These are phyloP conservation scores for Erebia epiphron DNA, from an alignment of 2,888 invertebrate genomes.

Conservation along the genomic window DNA sequence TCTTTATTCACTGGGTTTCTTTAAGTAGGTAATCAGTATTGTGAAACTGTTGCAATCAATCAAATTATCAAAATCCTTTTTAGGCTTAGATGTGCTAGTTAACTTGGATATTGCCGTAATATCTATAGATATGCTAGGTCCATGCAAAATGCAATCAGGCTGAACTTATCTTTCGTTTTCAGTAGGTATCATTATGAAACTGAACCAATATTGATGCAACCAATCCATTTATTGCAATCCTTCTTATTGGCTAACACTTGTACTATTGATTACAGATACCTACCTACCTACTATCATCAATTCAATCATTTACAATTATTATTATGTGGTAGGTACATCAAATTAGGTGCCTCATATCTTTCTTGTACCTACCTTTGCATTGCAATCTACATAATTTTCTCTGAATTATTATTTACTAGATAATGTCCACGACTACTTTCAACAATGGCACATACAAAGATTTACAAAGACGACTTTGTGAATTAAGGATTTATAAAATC, in stretches of 20 bases:
- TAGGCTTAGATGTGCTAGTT: not conserved
- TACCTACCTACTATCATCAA: no score
- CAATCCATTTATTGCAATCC: slow-evolving; percentile 5
- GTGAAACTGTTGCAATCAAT: not conserved
- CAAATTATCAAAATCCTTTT: not conserved
- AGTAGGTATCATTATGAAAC: not conserved
- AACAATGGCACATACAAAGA: no score
- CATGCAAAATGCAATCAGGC: not conserved
- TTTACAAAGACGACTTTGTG: no score
- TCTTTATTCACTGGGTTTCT: not conserved
- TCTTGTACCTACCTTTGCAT: no score
- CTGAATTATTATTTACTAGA: no score
- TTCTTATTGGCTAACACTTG: slow-evolving; percentile 3
- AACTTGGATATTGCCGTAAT: not conserved
- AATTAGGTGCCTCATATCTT: no score
- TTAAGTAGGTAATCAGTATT: not conserved
- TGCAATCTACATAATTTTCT: no score
- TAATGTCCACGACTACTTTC: no score
- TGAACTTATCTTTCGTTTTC: not conserved
- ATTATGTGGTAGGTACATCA: no score
- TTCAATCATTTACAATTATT: not conserved
- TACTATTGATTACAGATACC: not conserved
- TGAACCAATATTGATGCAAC: not conserved
- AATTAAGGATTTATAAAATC: no score
- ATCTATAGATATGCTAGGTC: not conserved